Evolutionary conservation across 2,888 invertebrate species (phyloP), one percentile per base, ranked within the genome.

Genomic region (Ophion obscuratus): DNA sequence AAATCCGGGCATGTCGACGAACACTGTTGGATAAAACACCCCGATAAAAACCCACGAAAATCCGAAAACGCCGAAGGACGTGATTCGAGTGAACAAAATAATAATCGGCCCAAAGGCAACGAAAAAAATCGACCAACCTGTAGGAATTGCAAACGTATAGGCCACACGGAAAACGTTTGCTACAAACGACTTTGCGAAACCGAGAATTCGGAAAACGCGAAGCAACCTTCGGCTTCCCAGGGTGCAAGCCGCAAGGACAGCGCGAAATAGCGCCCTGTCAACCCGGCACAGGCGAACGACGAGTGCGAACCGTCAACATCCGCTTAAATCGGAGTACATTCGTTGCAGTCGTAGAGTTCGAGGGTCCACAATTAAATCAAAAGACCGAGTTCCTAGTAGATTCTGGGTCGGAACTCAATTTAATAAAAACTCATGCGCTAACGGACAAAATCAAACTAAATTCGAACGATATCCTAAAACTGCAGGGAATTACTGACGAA

Each of bases 281-380:
- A 44, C 24, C 9, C 66, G 20, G 11, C 36, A 5, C 70, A 73
- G 7, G 17, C 27, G 67, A 59, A 59, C 66, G 77, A 78, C 31
- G 66, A 57, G 20, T 83, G 57, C 66, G 83, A 27, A 83, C 82
- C 31, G 78, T 68, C 67, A 83, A 62, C 57, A n/a, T 83, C 66
- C 20, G 78, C 57, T 36, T 74, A 67, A 78, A 47, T 20, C 59
- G 44, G 27, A 44, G 59, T 9, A 67, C 78, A 27, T 79, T 74
- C 61, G 40, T 44, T 10, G 74, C 74, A 4, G 67, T 17, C 40
- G 40, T 81, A 74, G 53, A 31, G 40, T 24, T 61, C 11, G 68
- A 40, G 11, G 14, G 67, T 31, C 67, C 73, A 11, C 61, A 83
- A 36, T 24, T 79, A 31, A 31, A 53, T 44, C 24, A 2, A n/a